Base-by-base conservation (phyloP, 2,113 vertebrate genomes). In the Ictalurus furcatus region DNA sequence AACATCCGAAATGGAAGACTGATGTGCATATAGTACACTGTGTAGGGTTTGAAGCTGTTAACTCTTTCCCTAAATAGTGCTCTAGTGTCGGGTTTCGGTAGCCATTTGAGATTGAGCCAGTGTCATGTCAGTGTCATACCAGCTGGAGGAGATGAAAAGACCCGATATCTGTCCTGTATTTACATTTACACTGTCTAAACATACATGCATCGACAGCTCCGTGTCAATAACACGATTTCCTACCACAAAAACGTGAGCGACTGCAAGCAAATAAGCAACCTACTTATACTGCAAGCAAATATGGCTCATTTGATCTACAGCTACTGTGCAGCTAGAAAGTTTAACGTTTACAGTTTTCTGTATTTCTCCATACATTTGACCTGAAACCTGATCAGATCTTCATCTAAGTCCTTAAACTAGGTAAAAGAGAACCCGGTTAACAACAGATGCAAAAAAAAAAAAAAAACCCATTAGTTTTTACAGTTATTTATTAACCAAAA, bases 11-110 rank as follows among this genome's bases (percentile, higher is more conserved):
- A 86, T 76, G 21, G 40, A 16, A 37, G 17, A 17, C 21, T 73
- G 54, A 23, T 52, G 9, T 40, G 2, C 13, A 37, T 16, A 25
- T 30, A 63, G 84, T 63, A 61, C 67, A 19, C 56, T 78, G 21
- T 19, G 58, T 81, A 61, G 6, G 37, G 37, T 6, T 8, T 56
- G 44, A 6, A 48, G 16, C 80, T 78, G 9, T 30, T 30, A 21
- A 2, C 54, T 74, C 52, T 40, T 44, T 34, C 67, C 74, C 71
- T 71, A 82, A 11, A n/a, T 78, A 87, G 85, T 87, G 85, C 54
- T 14, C 85, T n/a, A 28, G 34, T 61, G 73, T 61, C 78, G 71
- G 71, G 85, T n/a, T 1, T 28, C 1, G 3, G 73, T 23, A 21
- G 56, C 4, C 1, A 44, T 78, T 48, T 78, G 61, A 28, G 73